Evolutionary conservation across 2,888 invertebrate genomes (phyloP), one percentile per base, ranked within the genome.

Genomic region (Steinernema hermaphroditum): DNA sequence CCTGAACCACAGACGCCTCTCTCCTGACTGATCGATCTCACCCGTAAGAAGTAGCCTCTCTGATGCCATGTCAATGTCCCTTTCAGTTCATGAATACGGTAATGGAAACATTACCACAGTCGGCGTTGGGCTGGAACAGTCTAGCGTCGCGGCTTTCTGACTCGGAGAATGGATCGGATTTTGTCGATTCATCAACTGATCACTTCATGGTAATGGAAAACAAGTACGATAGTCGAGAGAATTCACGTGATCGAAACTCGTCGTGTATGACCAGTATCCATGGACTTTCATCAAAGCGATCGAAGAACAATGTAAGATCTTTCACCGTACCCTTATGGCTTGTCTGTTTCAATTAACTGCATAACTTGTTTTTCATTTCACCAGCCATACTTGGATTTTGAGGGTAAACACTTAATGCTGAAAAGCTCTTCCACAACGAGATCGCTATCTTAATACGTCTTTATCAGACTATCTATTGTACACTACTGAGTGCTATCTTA

Each of bases 51-150:
- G 4, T 19, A n/a, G 6, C 16, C n/a, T 16, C n/a, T 14, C 29
- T 62, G 54, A 54, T 6, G 6, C 22, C 24, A 54, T 27, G 49
- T 54, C n/a, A 27, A 54, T 6, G 54, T 24, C 54, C 14, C 2
- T 62, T 62, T 29, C 34, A 62, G 62, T 29, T 27, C 29, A 62
- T 62, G 62, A 62, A 62, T 62, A 62, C 62, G 62, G 62, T 62
- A 62, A 62, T 62, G 62, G 62, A 62, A 32, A 62, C 62, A 62
- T 62, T 62, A n/a, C 62, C 62, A 14, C 62, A 62, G 27, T 62
- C 62, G 62, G 62, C 62, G 32, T 32, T 62, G 34, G 62, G 62
- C 62, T 62, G 62, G 62, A 62, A 62, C 62, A 27, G 62, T 32
- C 62, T 62, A 27, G 62, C 62, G 62, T 62, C 62, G 62, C 29